These are phyloP conservation scores for Macrotis lagotis DNA, from an alignment of 2,113 vertebrate species.

Conservation along the genomic window DNA sequence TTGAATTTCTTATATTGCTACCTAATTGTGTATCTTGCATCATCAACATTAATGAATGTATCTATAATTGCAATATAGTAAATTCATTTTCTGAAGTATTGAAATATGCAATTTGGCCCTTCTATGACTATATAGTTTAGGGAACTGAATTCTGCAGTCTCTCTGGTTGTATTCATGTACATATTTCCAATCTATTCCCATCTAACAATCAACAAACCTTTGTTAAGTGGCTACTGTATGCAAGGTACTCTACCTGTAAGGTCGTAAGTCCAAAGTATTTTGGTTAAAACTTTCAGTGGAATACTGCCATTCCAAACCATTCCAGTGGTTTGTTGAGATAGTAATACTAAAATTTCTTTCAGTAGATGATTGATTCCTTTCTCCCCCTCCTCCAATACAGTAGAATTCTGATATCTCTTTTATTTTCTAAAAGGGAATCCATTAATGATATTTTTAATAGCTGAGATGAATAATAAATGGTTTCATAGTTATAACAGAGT, in stretches of 20 bases:
- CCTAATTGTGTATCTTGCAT: slow-evolving; percentile 35
- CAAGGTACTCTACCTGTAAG: not conserved
- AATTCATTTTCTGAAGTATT: not conserved
- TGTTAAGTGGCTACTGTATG: not conserved
- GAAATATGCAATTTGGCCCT: not conserved
- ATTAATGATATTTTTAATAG: slow-evolving; percentile 56
- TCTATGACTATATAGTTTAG: not conserved
- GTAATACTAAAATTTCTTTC: slow-evolving; percentile 53
- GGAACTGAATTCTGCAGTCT: not conserved
- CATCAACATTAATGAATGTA: slow-evolving; percentile 19
- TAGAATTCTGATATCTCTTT: slow-evolving; percentile 40
- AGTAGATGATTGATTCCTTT: slow-evolving; percentile 51
- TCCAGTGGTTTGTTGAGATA: not conserved
- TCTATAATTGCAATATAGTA: not conserved
- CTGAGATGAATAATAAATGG: slow-evolving; percentile 55
- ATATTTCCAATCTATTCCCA: not conserved
- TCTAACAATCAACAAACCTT: not conserved
- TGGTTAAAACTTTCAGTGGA: not conserved
- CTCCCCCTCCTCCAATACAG: not conserved
- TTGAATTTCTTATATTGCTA: not conserved
- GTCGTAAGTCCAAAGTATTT: not conserved
- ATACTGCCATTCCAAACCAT: slow-evolving; percentile 33
- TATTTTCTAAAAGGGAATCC: slow-evolving; percentile 67
- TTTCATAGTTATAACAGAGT: slow-evolving; percentile 45
- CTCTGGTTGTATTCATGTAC: not conserved